Evolutionary conservation across 2,888 invertebrate species (phyloP).

Genomic region (Blastobasis adustella): DNA sequence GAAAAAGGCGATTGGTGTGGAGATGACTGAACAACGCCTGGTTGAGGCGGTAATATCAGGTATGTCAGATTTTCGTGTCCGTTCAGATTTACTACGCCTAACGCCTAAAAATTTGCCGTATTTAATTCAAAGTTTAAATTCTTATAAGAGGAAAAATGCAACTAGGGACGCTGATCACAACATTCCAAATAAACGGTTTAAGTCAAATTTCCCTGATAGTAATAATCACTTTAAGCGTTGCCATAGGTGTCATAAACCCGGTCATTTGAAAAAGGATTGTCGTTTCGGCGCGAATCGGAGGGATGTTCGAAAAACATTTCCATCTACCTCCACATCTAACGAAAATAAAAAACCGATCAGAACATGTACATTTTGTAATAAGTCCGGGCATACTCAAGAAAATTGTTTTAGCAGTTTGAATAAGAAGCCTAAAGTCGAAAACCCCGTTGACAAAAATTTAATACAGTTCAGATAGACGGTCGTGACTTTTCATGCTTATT

Average conservation of each 20-base stretch:
- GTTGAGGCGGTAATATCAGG: conserved; percentile 12
- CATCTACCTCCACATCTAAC: not conserved
- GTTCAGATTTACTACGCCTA: conserved; percentile 11
- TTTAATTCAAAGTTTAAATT: conserved; percentile 7
- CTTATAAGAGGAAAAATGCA: conserved; percentile 7
- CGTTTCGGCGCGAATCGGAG: not conserved
- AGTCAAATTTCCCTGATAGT: not conserved
- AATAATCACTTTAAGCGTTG: conserved; percentile 5
- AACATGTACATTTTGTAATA: conserved; percentile 4
- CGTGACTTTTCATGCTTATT: not conserved
- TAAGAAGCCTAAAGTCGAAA: not conserved
- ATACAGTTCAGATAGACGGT: not conserved
- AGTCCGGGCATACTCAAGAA: conserved; percentile 3
- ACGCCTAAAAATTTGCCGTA: conserved; percentile 10
- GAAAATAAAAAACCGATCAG: not conserved
- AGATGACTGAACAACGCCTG: conserved; percentile 8
- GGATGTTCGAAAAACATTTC: not conserved
- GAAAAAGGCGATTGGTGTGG: conserved; percentile 10
- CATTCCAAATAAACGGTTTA: conserved; percentile 1
- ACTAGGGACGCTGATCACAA: conserved; percentile 4
- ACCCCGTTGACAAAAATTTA: not conserved
- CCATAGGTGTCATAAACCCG: conserved; percentile 6
- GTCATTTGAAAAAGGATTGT: conserved; percentile 6
- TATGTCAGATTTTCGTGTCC: conserved; percentile 13
- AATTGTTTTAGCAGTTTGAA: conserved; percentile 5